Evolutionary conservation across 2,113 vertebrate genomes (phyloP), one percentile per base, ranked within the genome.

Genomic region (Suricata suricatta): DNA sequence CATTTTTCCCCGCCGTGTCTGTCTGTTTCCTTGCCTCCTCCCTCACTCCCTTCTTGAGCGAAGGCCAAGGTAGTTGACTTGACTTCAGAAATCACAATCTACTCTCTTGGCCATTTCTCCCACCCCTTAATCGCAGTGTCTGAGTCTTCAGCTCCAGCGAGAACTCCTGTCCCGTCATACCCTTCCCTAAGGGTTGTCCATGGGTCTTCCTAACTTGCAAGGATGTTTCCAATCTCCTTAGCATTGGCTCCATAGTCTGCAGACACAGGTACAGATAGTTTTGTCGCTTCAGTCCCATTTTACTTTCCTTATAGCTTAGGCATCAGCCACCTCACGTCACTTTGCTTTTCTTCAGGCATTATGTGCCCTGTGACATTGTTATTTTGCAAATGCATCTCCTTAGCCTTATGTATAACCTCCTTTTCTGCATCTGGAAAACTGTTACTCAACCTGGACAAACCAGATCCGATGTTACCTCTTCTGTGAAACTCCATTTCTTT

Each of bases 101-200:
- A 0, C 3, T 31, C 15, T 85, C n/a, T 7, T 38, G 10, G 15
- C 23, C 7, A 1, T 79, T 63, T 83, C 60, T 66, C 82, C 41
- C 35, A 3, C 25, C 6, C 25, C 35, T 79, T n/a, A 79, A 35
- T 6, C 11, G 44, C 8, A 7, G 6, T 77, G 0, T 66, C 15
- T 82, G 38, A 50, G 31, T 50, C 14, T 84, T 64, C 15, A 35
- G 44, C 47, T 74, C 35, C 63, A 4, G 0, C 3, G 31, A 9
- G n/a, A 68, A 25, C 15, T 27, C 23, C 33, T 10, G 0, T 54
- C 23, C 13, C 19, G 15, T 64, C n/a, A n/a, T 6, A 66, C 3
- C 8, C 52, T 52, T 50, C 38, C 38, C 57, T 31, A 4, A 33
- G 7, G 21, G 76, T 74, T 87, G 52, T 82, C 25, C 15, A 25